Evolutionary conservation across 2,113 vertebrate genomes (phyloP).

Genomic region (Hassar affinis): DNA sequence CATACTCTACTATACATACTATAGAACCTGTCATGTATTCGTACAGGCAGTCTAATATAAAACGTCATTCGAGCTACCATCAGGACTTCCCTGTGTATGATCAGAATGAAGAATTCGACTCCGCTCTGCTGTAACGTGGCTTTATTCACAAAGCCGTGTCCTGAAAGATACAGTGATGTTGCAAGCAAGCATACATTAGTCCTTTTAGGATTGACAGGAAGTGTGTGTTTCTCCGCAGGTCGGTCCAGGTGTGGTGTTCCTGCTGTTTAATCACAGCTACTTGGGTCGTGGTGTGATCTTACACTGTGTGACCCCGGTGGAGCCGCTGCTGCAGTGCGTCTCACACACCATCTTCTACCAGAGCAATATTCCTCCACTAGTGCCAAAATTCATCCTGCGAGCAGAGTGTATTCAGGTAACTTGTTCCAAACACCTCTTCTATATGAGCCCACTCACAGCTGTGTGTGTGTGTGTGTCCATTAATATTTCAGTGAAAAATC

Average conservation of each 20-base stretch:
- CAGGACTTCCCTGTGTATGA: neutral
- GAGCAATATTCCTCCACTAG: constrained; percentile 64
- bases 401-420: constrained; percentile 78
- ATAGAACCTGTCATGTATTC: neutral
- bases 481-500: no score
- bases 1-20: no score
- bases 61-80: neutral
- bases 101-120: neutral
- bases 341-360: constrained; percentile 81
- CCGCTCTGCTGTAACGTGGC: neutral
- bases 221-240: constrained; percentile 65
- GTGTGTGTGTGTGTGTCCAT: neutral
- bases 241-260: constrained; percentile 78
- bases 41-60: neutral
- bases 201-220: neutral
- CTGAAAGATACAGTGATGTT: neutral
- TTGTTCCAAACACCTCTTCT: neutral
- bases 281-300: constrained; percentile 77
- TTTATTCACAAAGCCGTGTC: neutral
- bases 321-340: constrained; percentile 80
- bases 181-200: no score
- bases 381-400: constrained; percentile 79
- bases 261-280: constrained; percentile 72
- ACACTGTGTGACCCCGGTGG: constrained; percentile 78
- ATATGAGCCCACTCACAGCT: neutral